These are phyloP conservation scores for Ophion ventricosus DNA, from an alignment of 2,888 invertebrate genomes.

Conservation along the genomic window DNA sequence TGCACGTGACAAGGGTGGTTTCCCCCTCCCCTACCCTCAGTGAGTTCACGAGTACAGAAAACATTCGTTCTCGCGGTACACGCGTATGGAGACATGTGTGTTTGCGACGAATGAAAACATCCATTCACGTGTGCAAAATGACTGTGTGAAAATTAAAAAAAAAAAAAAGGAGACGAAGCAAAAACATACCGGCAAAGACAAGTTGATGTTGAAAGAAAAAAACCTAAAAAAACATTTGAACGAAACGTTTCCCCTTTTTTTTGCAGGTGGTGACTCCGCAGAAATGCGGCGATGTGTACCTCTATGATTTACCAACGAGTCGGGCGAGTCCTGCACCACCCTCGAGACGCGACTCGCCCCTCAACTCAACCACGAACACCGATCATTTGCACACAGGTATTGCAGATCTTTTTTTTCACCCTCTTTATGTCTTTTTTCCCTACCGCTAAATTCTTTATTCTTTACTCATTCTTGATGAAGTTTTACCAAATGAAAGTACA, in stretches of 20 bases:
- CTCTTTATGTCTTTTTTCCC: background rate
- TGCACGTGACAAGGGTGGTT: constrained; percentile 45
- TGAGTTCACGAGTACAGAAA: constrained; percentile 23
- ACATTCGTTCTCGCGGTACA: constrained; percentile 1
- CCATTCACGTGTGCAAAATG: constrained; percentile 24
- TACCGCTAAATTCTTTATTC: background rate
- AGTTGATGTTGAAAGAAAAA: background rate
- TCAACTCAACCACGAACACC: constrained; percentile 76
- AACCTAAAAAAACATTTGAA: no score
- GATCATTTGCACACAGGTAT: constrained; percentile 79
- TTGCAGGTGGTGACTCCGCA: constrained; percentile 89
- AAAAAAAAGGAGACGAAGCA: background rate
- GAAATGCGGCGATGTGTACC: constrained; percentile 89
- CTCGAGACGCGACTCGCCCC: constrained; percentile 80
- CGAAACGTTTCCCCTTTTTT: constrained; percentile 22
- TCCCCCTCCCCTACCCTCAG: no score
- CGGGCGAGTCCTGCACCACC: constrained; percentile 80
- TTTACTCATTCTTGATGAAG: no score
- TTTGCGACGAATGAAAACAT: constrained; percentile 9
- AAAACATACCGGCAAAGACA: background rate
- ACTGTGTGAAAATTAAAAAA: constrained; percentile 5
- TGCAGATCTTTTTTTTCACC: background rate
- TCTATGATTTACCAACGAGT: constrained; percentile 87
- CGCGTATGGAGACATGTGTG: constrained; percentile 13
- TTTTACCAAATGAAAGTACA: no score